phyloP scores from a whole-genome alignment of 2,113 vertebrate genomes.

The Sminthopsis crassicaudata region DNA sequence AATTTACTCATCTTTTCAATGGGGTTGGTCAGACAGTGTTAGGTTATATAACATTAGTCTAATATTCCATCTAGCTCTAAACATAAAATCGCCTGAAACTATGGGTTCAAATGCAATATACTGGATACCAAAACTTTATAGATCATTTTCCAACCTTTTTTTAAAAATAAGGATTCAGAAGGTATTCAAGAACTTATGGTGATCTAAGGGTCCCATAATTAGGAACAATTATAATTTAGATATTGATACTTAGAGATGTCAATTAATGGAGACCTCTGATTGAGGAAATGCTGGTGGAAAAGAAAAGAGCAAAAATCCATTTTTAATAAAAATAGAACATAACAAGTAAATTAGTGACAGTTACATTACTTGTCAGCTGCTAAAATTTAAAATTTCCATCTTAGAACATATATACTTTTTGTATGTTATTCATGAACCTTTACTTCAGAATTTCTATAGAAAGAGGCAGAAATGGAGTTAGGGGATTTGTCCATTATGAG shows the following conservation, averaged over 20 bases:
- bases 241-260: background rate
- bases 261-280: background rate
- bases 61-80: background rate
- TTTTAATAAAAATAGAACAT: conserved; percentile 19
- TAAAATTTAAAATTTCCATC: conserved; percentile 51
- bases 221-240: background rate
- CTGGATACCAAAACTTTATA: background rate
- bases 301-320: background rate
- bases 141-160: background rate
- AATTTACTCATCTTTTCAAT: background rate
- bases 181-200: background rate
- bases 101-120: background rate
- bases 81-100: background rate
- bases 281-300: background rate
- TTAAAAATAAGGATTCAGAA: background rate
- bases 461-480: conserved; percentile 36
- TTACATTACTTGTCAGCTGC: conserved; percentile 52
- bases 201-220: background rate
- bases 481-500: conserved; percentile 59
- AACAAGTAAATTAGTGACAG: conserved; percentile 1
- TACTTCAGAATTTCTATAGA: conserved; percentile 31
- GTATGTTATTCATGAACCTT: conserved; percentile 54
- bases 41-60: background rate
- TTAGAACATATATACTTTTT: background rate
- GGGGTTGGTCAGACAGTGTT: background rate